A percentile compares a stretch with the other conserved stretches of the same genome.
phyloP scores from a whole-genome alignment of 2,113 vertebrate species.

The Dunckerocampus dactyliophorus region DNA sequence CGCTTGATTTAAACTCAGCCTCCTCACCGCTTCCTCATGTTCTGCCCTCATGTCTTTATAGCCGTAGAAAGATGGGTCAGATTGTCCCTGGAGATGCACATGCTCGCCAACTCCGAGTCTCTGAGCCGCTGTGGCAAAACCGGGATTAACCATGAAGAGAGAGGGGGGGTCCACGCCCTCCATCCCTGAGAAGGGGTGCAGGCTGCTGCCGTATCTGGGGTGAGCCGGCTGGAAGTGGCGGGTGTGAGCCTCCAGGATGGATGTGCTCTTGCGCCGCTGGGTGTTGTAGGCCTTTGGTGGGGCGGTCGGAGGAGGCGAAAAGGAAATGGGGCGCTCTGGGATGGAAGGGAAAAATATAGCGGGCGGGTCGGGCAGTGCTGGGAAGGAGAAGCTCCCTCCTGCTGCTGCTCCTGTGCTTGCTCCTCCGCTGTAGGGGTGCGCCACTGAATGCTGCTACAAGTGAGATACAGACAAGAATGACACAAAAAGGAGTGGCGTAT shows the following conservation, averaged over 20 bases:
- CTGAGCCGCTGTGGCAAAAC: conserved; percentile 74
- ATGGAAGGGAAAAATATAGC: conserved; percentile 86
- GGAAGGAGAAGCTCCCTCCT: conserved; percentile 50
- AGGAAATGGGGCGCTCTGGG: conserved; percentile 91
- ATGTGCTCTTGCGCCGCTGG: conserved; percentile 96
- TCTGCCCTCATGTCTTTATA: conserved; percentile 81
- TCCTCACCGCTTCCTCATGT: conserved; percentile 81
- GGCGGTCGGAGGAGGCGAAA: conserved; percentile 90
- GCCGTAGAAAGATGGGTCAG: conserved; percentile 75
- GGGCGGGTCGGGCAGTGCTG: conserved; percentile 83
- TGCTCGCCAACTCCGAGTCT: conserved; percentile 80
- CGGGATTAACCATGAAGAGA: conserved; percentile 69
- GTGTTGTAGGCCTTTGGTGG: conserved; percentile 85
- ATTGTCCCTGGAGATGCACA: conserved; percentile 73
- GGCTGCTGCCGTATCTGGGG: conserved; percentile 82
- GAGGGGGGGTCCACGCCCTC: conserved; percentile 61
- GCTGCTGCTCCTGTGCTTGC: conserved; percentile 74
- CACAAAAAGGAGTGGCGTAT: conserved; percentile 41
- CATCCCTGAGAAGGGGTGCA: conserved; percentile 78
- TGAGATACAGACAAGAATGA: conserved; percentile 83
- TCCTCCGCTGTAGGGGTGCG: conserved; percentile 76
- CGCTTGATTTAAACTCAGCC: conserved; percentile 86
- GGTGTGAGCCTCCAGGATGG: conserved; percentile 93
- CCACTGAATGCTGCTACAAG: conserved; percentile 90
- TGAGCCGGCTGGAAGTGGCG: conserved; percentile 87